Base-by-base conservation (phyloP, 2,888 invertebrate species). In the Branchinecta sandiegonensis region DNA sequence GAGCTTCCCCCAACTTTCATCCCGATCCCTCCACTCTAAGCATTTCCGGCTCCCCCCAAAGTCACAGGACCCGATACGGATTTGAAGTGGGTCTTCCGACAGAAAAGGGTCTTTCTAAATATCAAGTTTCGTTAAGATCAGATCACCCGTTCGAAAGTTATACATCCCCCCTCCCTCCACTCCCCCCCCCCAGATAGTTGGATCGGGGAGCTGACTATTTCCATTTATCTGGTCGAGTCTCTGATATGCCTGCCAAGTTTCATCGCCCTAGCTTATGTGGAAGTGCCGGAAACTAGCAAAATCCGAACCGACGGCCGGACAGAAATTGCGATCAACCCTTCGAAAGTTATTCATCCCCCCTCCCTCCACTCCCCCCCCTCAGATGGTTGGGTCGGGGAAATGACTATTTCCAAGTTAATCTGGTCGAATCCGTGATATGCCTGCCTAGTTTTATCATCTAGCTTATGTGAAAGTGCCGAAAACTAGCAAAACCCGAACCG, bases 11-110 rank as follows among this genome's bases (percentile, higher is more conserved):
- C 50, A 50, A 50, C 13, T 50, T 50, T 50, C 50, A 3, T 13
- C 13, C 50, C 50, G n/a, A 50, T 50, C 50, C 23, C 50, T 50
- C 50, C 50, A 50, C 50, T 50, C 50, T n/a, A 2, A 50, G 50
- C n/a, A n/a, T 50, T 50, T 23, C 23, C 23, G 23, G 23, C 23
- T 23, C 23, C 50, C 50, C 50, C 50, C 50, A 50, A 50, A 13
- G 50, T 50, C 50, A 50, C 50, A 1, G n/a, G 50, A 50, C n/a
- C 50, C 50, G 50, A 3, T 2, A 1, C 13, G 50, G 50, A 50
- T 50, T 50, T 50, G n/a, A 50, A 50, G 2, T 50, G n/a, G n/a
- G 13, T 13, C 13, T 1, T 50, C 50, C n/a, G 50, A 50, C 2
- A 50, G 2, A 50, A 1, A n/a, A 50, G 1, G 1, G n/a, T 50